These are phyloP conservation scores for Wasmannia auropunctata DNA, from an alignment of 1,140 invertebrate genomes.

Conservation along the genomic window DNA sequence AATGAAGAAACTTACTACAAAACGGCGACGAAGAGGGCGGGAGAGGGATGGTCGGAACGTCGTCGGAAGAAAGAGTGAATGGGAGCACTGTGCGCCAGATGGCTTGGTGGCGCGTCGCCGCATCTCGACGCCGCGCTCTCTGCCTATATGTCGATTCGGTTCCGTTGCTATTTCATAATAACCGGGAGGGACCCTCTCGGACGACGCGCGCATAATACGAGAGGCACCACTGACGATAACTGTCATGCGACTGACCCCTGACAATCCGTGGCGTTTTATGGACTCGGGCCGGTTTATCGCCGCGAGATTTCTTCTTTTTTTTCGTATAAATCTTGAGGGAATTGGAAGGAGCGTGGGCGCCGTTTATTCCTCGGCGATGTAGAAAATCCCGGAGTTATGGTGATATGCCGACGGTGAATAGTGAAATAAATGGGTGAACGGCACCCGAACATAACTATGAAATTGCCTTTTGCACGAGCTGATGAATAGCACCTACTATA, in stretches of 20 bases:
- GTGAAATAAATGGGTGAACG: neutral
- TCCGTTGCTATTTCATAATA: constrained; percentile 68
- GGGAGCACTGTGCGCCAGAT: constrained; percentile 76
- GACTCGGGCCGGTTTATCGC: constrained; percentile 56
- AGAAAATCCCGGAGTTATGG: neutral
- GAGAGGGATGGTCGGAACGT: constrained; percentile 3
- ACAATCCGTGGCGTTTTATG: constrained; percentile 40
- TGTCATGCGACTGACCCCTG: constrained; percentile 45
- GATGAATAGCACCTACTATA: neutral
- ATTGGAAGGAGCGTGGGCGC: constrained; percentile 14
- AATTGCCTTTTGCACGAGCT: neutral
- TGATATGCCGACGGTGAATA: neutral
- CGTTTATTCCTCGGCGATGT: constrained; percentile 17
- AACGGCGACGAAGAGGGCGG: neutral
- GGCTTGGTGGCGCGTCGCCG: constrained; percentile 47
- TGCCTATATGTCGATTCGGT: constrained; percentile 16
- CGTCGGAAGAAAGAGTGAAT: constrained; percentile 71
- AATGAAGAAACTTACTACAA: constrained; percentile 60
- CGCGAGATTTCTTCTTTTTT: constrained; percentile 60
- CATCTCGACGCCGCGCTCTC: constrained; percentile 21
- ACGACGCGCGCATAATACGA: neutral
- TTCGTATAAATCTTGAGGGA: neutral
- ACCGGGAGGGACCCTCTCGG: constrained; percentile 57
- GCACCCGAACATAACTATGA: neutral
- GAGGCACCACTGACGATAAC: constrained; percentile 13